phyloP scores from a whole-genome alignment of 1,140 invertebrate genomes.

The Anastrepha obliqua region DNA sequence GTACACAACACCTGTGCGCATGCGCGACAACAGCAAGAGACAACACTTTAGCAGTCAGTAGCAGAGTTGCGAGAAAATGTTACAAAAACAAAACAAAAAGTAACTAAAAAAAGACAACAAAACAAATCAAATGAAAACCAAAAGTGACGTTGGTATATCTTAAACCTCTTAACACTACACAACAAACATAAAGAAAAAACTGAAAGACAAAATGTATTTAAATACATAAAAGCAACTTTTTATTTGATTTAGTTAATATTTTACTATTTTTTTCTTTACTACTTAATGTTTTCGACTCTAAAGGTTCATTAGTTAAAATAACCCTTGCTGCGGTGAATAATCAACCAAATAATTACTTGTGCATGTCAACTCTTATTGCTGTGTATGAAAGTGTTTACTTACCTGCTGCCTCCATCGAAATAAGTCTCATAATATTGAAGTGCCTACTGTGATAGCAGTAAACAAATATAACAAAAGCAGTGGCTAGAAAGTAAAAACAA shows the following conservation, averaged over 20 bases:
- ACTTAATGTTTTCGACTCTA: neutral
- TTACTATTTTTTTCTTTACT: neutral
- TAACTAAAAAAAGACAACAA: neutral
- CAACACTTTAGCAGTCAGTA: neutral
- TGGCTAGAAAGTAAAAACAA: conserved; percentile 46
- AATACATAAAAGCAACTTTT: neutral
- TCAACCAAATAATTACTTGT: neutral
- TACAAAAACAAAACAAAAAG: neutral
- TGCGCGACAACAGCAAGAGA: neutral
- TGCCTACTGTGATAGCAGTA: conserved; percentile 35
- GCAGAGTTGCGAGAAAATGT: neutral
- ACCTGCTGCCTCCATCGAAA: conserved; percentile 2
- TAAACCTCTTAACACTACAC: neutral
- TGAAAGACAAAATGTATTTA: neutral
- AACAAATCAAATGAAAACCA: neutral
- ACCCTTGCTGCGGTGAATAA: neutral
- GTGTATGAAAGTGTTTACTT: neutral
- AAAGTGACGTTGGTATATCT: neutral
- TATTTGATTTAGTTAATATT: neutral
- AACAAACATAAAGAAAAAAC: neutral
- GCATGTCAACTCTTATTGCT: neutral
- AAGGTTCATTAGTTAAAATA: conserved; percentile 6
- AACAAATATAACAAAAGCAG: neutral
- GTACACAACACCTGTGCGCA: conserved; percentile 39
- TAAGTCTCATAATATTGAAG: neutral